Evolutionary conservation across 2,888 invertebrate genomes (phyloP), one percentile per base, ranked within the genome.

Genomic region (Nomada ferruginata): DNA sequence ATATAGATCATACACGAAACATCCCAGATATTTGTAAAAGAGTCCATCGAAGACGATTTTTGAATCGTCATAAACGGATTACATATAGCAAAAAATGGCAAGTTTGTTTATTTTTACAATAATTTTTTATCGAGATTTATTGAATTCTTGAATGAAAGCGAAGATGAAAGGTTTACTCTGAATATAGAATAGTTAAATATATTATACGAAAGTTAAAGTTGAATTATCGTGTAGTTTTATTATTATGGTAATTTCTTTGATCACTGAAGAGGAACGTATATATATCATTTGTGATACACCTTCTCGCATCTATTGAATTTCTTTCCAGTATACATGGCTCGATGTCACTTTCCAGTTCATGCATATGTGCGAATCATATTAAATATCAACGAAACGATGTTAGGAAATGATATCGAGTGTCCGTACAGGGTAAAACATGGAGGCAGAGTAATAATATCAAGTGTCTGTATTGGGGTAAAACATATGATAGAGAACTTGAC

Each of bases 331-430:
- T 47, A 11, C 15, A 15, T 61, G 13, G 61, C 47, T 66, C 65
- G 71, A 57, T 79, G 13, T 76, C 72, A n/a, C 70, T 11, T 52
- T 42, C 55, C 44, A 4, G 42, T n/a, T 50, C 65, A 79, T 61
- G 63, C 66, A 55, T 71, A 42, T 75, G 23, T 68, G 23, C 36
- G 52, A 44, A 57, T 60, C 74, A 57, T 82, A 82, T 82, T 79
- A 61, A 47, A 75, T 82, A 20, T 75, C 82, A 52, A 75, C 50
- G 57, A 60, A 68, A 69, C 26, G 73, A 69, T 77, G 68, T 80
- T 73, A 50, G 36, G 65, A 55, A 61, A 71, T 63, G 29, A 50
- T 77, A 77, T 81, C 77, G n/a, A 26, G 18, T 81, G 59, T 70
- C 78, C 23, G 18, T 26, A 29, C 20, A 52, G 57, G 61, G 59